Evolutionary conservation across 1,140 invertebrate species (phyloP), one percentile per base, ranked within the genome.

Genomic region (Drosophila jambulina): DNA sequence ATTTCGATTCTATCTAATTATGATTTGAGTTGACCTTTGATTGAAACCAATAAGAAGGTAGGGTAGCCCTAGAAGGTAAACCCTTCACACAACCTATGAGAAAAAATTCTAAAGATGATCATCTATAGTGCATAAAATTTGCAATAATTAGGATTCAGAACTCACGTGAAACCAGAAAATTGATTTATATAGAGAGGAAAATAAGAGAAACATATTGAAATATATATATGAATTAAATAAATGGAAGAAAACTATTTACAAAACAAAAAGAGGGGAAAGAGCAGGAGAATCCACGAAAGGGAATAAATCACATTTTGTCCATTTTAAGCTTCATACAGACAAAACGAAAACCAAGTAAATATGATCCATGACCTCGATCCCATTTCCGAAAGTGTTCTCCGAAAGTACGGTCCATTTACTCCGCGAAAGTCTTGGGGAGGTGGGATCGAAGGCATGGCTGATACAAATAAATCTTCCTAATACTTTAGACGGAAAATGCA

Each of bases 241-340:
- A 82, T 63, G 13, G 25, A 75, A 64, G 57, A 71, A 81, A 87
- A 75, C 70, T 76, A 90, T 83, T 75, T 84, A 85, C 62, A 76
- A 82, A 74, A 48, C 12, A 29, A 64, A 75, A 36, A 19, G 10
- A 34, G 3, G 49, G 13, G 21, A 17, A 54, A 40, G 64, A 5
- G 19, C 15, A 34, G n/a, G 59, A 61, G 59, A 62, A 80, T 80
- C 71, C 74, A 80, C 29, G 46, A 67, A 48, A 32, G 34, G 75
- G 53, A 38, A 58, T 51, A 69, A 65, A 59, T 67, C 70, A 82
- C 74, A 85, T 71, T 84, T 86, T 87, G 83, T 87, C 83, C 79
- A 87, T 86, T 82, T 82, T 77, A 80, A 82, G 83, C 79, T 86
- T 82, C 83, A 87, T 80, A 68, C 60, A 71, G 68, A 60, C 51